Percentiles rank a stretch among this genome's conserved stretches.
Evolutionary conservation across 2,888 invertebrate genomes (phyloP).

Genomic region (Troides helena): DNA sequence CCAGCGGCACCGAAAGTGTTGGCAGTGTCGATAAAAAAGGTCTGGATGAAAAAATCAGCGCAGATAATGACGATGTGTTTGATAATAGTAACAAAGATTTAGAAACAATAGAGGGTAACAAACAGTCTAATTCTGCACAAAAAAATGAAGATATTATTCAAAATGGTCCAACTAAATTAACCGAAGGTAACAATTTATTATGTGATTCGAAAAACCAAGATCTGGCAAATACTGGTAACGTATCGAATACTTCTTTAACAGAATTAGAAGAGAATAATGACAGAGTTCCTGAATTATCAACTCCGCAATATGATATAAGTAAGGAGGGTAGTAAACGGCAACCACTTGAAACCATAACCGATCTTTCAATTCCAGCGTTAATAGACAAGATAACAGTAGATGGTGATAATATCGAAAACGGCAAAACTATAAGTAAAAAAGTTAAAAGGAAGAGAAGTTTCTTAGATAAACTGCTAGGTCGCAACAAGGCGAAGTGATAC

Average conservation of each 20-base stretch:
- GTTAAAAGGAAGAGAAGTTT: slow-evolving; percentile 75
- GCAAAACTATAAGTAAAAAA: slow-evolving; percentile 57
- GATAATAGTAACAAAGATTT: slow-evolving; percentile 46
- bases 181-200: slow-evolving; percentile 31
- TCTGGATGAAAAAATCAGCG: slow-evolving; percentile 43
- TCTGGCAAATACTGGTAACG: slow-evolving; percentile 32
- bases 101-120: slow-evolving; percentile 36
- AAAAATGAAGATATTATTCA: slow-evolving; percentile 46
- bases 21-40: slow-evolving; percentile 38
- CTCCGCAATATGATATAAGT: slow-evolving; percentile 56
- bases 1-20: slow-evolving; percentile 56
- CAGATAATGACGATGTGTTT: slow-evolving; percentile 65
- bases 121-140: slow-evolving; percentile 38
- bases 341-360: slow-evolving; percentile 51
- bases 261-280: slow-evolving; percentile 69
- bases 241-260: slow-evolving; percentile 56
- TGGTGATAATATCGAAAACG: slow-evolving; percentile 58
- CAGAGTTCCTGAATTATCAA: slow-evolving; percentile 61
- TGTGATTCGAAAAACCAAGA: slow-evolving; percentile 38
- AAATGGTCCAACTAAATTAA: slow-evolving; percentile 38
- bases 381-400: slow-evolving; percentile 68
- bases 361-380: slow-evolving; percentile 67
- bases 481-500: slow-evolving; percentile 58
- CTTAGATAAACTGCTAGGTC: slow-evolving; percentile 70
- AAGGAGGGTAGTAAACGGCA: slow-evolving; percentile 56